Base-by-base conservation (phyloP, 2,113 vertebrate genomes). In the Nerophis ophidion region DNA sequence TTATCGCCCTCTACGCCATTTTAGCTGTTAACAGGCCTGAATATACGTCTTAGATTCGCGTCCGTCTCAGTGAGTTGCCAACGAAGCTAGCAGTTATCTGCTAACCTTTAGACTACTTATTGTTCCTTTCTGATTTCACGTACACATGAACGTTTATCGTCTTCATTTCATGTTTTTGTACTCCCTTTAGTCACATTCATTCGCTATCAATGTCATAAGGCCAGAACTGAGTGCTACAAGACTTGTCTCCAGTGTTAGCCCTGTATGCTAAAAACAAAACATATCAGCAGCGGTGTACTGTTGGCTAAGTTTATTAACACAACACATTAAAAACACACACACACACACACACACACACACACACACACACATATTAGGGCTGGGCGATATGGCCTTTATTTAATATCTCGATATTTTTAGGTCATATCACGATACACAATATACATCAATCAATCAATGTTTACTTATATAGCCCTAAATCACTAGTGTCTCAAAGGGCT, bases 251-350 rank as follows among this genome's bases (percentile, higher is more conserved):
- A 48, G 10, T 42, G 8, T 63, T 72, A 68, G 63, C 72, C 0
- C 6, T 53, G 40, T 57, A 70, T 49, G 76, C 72, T 81, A 84
- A 74, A 81, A 80, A 81, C 71, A 79, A n/a, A n/a, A n/a, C n/a
- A 17, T 51, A 16, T 44, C 6, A 56, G 61, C 33, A 13, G 5
- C 35, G 16, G 36, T 56, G 33, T 51, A 3, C 6, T 35, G 1
- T 26, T 2, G 13, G 49, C 55, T 44, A 46, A 56, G 36, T 36
- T 53, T 38, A 54, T 33, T 36, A 14, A n/a, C 26, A 14, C 7
- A 16, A n/a, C n/a, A 48, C n/a, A 17, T 1, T 19, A 17, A 49
- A 19, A 5, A 26, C 4, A 26, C 9, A 26, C 9, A 13, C 26
- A 51, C 33, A 19, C n/a, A n/a, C n/a, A n/a, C n/a, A n/a, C n/a